These are phyloP conservation scores for cat (Felis catus) DNA, from an alignment of 2,113 vertebrate species.

Conservation along the genomic window F.catus_Fca126_mat1.0 CM031416.1:6394001-6394500, in stretches of 20 bases:
- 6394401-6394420: not conserved
- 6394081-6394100: not conserved
- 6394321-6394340: not conserved
- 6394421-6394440: not conserved
- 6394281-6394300: not conserved
- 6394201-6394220: not conserved
- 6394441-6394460: not conserved
- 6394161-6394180: not conserved
- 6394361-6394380: not conserved
- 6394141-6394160: not conserved
- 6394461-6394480: not conserved
- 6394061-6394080: not conserved
- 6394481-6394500: not conserved
- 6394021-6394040: not conserved
- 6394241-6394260: not conserved
- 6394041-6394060: not conserved
- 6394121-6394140: not conserved
- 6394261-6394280: not conserved
- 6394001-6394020: not conserved
- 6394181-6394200: not conserved
- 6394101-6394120: not conserved
- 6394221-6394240: not conserved
- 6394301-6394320: not conserved
- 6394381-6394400: not conserved
- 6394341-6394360: not conserved